Conservation (phyloP, 2,888 invertebrate species). For the Cantharis flavilabris region DNA sequence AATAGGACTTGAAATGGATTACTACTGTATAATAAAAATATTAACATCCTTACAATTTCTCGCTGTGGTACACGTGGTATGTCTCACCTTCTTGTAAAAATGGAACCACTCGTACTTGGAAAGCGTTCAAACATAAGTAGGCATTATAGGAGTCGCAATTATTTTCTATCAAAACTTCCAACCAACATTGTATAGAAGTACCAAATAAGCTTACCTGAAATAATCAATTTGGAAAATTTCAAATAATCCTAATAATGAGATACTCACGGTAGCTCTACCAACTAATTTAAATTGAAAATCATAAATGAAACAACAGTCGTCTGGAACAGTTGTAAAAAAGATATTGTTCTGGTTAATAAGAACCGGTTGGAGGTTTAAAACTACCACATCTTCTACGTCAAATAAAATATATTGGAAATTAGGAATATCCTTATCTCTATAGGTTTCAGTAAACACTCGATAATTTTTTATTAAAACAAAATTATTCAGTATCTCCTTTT, state of each 20-base stretch:
- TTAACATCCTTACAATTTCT: slow-evolving; percentile 12
- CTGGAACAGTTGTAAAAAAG: neutral
- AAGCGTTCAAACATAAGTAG: slow-evolving; percentile 11
- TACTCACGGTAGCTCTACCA: slow-evolving; percentile 13
- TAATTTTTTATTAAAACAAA: slow-evolving; percentile 30
- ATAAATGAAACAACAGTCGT: slow-evolving; percentile 2
- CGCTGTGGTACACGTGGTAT: slow-evolving; percentile 13
- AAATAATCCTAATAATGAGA: neutral
- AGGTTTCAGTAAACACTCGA: slow-evolving; percentile 31
- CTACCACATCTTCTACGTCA: slow-evolving; percentile 20
- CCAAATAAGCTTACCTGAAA: slow-evolving; percentile 13
- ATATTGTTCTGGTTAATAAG: neutral
- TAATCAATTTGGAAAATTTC: neutral
- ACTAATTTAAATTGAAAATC: slow-evolving; percentile 16
- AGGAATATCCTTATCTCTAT: slow-evolving; percentile 18
- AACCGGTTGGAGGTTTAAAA: slow-evolving; percentile 3
- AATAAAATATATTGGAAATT: slow-evolving; percentile 31
- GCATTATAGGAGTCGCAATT: neutral
- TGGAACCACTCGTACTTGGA: slow-evolving; percentile 15
- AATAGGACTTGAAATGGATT: too few species aligned
- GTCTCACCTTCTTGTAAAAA: neutral
- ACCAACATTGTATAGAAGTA: slow-evolving; percentile 14
- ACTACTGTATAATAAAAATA: too few species aligned
- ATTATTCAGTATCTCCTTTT: slow-evolving; percentile 13
- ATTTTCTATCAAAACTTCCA: slow-evolving; percentile 9